Conservation (phyloP, 2,113 vertebrate genomes). For the Bufo bufo region DNA sequence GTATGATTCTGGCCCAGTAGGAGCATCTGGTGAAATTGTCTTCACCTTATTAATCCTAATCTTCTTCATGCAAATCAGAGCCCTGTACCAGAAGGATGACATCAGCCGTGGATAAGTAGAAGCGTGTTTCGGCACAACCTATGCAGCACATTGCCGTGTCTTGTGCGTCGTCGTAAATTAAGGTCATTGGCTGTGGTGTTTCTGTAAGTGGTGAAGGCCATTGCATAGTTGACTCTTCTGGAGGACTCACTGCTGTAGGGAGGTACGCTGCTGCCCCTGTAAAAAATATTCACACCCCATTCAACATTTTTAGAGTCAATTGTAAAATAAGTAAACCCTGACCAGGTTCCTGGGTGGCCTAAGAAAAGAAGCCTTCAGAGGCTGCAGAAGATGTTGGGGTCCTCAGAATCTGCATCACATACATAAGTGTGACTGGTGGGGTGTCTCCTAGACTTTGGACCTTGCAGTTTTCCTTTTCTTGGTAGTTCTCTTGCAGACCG, state of each 20-base stretch:
- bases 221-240: not conserved
- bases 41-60: constrained; percentile 15
- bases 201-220: not conserved
- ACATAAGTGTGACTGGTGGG: too few relatives aligned
- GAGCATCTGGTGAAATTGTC: not conserved
- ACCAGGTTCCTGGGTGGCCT: too few relatives aligned
- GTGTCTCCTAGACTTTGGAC: not conserved
- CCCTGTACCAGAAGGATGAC: not conserved
- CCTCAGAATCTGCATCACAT: too few relatives aligned
- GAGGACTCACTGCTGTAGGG: not conserved
- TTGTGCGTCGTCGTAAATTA: not conserved
- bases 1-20: not conserved
- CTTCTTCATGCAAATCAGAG: not conserved
- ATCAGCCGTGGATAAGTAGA: not conserved
- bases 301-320: too few relatives aligned
- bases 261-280: too few relatives aligned
- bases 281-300: not conserved
- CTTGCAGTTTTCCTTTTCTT: not conserved
- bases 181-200: not conserved
- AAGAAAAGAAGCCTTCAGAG: not conserved
- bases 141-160: not conserved
- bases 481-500: not conserved
- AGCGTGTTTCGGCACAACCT: constrained; percentile 1
- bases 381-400: too few relatives aligned
- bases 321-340: too few relatives aligned